Evolutionary conservation across 2,888 invertebrate species (phyloP).

Genomic region (Pachydiplax longipennis): DNA sequence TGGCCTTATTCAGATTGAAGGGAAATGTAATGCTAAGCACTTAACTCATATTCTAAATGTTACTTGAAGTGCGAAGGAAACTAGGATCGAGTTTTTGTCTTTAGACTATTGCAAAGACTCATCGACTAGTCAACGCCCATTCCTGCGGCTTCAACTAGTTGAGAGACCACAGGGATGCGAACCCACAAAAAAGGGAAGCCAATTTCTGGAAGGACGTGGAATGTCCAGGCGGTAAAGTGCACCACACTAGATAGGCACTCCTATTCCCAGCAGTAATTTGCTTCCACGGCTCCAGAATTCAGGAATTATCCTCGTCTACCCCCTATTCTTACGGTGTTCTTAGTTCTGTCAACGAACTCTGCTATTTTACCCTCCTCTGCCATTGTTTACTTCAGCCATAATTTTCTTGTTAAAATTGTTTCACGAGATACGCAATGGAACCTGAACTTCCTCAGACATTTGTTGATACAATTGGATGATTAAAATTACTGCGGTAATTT

Average conservation of each 20-base stretch:
- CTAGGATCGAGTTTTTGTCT: no score
- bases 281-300: neutral
- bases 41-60: no score
- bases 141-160: neutral
- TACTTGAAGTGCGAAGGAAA: no score
- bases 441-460: no score
- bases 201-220: neutral
- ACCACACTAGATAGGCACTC: neutral
- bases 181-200: neutral
- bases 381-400: neutral
- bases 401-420: no score
- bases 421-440: no score
- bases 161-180: neutral
- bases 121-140: neutral
- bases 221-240: neutral
- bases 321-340: neutral
- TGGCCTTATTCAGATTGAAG: no score
- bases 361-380: neutral
- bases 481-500: no score
- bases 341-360: neutral
- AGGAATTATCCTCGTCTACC: neutral
- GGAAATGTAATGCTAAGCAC: no score
- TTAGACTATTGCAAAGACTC: no score
- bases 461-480: no score
- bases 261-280: neutral